Evolutionary conservation across 2,113 vertebrate species (phyloP).

Genomic region (Ranitomeya variabilis): DNA sequence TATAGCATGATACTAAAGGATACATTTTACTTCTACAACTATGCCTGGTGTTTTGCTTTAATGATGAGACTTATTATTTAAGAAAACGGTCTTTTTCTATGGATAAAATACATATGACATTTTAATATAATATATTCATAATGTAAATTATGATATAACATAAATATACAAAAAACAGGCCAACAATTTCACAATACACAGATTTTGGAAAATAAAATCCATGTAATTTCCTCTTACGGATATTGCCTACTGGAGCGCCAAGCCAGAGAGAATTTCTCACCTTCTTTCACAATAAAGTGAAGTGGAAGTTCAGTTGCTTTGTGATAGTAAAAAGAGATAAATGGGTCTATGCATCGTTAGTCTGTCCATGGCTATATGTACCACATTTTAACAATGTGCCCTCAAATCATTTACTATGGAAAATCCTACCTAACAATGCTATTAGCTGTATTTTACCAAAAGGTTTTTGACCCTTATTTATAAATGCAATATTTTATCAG

Average conservation of each 20-base stretch:
- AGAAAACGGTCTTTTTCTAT: not conserved
- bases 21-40: too few species aligned
- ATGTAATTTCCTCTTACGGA: conserved; percentile 26
- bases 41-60: not conserved
- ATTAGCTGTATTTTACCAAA: not conserved
- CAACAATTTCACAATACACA: not conserved
- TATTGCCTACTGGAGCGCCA: not conserved
- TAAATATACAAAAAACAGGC: not conserved
- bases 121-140: not conserved
- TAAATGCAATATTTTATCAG: conserved; percentile 21
- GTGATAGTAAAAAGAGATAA: not conserved
- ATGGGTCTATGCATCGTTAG: not conserved
- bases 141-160: not conserved
- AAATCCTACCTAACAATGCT: conserved; percentile 9
- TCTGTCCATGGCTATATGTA: not conserved
- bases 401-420: not conserved
- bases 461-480: not conserved
- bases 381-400: not conserved
- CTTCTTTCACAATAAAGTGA: conserved; percentile 25
- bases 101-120: not conserved
- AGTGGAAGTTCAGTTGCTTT: conserved; percentile 29
- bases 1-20: too few species aligned
- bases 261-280: conserved; percentile 3
- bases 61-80: too few species aligned
- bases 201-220: conserved; percentile 10